Evolutionary conservation across 2,113 vertebrate species (phyloP), one percentile per base, ranked within the genome.

Genomic region (Petroica traversi): DNA sequence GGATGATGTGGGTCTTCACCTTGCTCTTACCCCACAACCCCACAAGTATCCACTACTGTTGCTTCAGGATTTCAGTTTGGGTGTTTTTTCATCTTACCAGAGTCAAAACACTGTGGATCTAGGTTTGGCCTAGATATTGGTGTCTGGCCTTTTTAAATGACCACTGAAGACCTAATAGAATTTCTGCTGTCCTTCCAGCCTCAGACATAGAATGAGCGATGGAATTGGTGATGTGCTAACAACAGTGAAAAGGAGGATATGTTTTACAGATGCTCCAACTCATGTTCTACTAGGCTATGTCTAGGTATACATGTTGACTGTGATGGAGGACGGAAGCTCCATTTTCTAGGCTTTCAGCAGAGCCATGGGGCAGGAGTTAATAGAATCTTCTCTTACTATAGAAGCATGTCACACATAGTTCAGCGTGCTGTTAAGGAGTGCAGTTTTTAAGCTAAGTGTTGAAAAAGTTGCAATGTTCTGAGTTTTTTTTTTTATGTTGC

Each of bases 151-250:
- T 45, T n/a, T 79, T 26, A 41, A 66, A 33, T 69, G 33, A n/a
- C 18, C 12, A 11, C 23, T 85, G 40, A 52, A 87, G 78, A 72
- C 22, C 2, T 15, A 14, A 14, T 2, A 33, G 8, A 61, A 38
- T 7, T 72, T 48, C 6, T 45, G 26, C 19, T 68, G 4, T 59
- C 13, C 41, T 72, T 73, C 12, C 24, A 78, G 34, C 14, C 8
- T 85, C 45, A 8, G 20, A 26, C n/a, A 54, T 1, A 22, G 38
- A 52, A 31, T 54, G 29, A 34, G 45, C 0, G 0, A 22, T 6
- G 45, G 33, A 29, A 52, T 38, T 59, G 23, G 11, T 69, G 43
- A 34, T 55, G 16, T 54, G 63, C 36, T 45, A 19, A 19, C 36
- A 82, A 1, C 8, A 25, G 2, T 63, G 43, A 41, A 68, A 48